These are phyloP conservation scores for Lithophane socia DNA, from an alignment of 2,888 invertebrate genomes.

Conservation along the genomic window DNA sequence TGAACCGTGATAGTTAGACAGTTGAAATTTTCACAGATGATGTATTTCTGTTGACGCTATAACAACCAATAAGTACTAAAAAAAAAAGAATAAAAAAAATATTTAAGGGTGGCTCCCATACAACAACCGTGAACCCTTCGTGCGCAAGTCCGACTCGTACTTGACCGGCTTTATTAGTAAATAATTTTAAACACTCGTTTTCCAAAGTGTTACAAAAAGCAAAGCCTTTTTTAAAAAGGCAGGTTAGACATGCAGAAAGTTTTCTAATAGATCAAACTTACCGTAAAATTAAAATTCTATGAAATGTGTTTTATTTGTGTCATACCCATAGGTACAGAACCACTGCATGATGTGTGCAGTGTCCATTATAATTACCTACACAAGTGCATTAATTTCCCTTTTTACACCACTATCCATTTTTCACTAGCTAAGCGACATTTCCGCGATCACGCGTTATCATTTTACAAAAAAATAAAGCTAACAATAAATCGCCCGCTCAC, in stretches of 20 bases:
- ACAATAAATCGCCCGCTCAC: constrained; percentile 59
- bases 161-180: too few species aligned
- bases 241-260: neutral
- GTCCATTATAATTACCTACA: constrained; percentile 12
- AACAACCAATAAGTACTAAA: too few species aligned
- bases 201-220: neutral
- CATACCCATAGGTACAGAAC: neutral
- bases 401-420: constrained; percentile 44
- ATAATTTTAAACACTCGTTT: neutral
- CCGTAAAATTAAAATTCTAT: neutral
- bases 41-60: too few species aligned
- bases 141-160: too few species aligned
- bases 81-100: too few species aligned
- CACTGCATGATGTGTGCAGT: neutral
- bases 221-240: neutral
- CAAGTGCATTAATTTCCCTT: constrained; percentile 16
- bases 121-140: too few species aligned
- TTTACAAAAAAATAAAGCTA: constrained; percentile 43
- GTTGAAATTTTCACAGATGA: too few species aligned
- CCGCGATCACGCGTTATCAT: constrained; percentile 48
- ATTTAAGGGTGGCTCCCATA: too few species aligned
- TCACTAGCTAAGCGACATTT: constrained; percentile 51
- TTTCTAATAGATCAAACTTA: neutral
- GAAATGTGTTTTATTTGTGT: neutral
- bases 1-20: too few species aligned